A percentile compares a stretch with the other conserved stretches of the same genome.
Evolutionary conservation across 2,113 vertebrate genomes (phyloP).

Genomic region (Mastomys coucha): DNA sequence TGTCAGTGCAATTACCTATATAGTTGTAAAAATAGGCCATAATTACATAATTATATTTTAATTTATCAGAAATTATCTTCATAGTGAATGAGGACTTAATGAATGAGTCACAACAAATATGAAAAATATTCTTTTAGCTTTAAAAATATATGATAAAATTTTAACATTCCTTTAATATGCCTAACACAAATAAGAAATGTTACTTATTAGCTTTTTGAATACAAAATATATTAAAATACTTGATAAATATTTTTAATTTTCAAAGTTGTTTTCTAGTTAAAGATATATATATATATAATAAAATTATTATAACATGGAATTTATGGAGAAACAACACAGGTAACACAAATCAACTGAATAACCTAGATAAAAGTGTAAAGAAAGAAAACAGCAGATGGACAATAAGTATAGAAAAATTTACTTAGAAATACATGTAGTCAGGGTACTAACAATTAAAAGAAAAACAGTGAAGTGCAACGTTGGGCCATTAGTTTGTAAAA

Average conservation of each 20-base stretch:
- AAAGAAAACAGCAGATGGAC: not conserved
- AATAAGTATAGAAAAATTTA: not conserved
- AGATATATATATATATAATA: not conserved
- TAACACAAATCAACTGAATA: not conserved
- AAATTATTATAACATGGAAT: not conserved
- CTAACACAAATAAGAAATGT: not conserved
- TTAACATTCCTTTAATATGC: not conserved
- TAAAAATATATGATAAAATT: not conserved
- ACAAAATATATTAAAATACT: not conserved
- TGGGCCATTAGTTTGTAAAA: not conserved
- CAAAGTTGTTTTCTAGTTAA: not conserved
- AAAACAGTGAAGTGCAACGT: not conserved
- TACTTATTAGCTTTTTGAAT: not conserved
- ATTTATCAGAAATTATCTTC: not conserved
- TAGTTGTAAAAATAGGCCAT: not conserved
- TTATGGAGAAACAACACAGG: not conserved
- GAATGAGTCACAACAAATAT: not conserved
- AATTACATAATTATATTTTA: not conserved
- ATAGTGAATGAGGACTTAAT: not conserved
- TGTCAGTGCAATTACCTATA: not conserved
- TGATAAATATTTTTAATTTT: conserved; percentile 1
- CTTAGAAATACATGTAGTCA: not conserved
- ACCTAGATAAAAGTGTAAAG: not conserved
- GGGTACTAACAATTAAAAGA: not conserved
- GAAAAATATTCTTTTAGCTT: not conserved